Evolutionary conservation across 92 coral and sea anemone species (phyloP).

Genomic region (Blastomussa wellsi): DNA sequence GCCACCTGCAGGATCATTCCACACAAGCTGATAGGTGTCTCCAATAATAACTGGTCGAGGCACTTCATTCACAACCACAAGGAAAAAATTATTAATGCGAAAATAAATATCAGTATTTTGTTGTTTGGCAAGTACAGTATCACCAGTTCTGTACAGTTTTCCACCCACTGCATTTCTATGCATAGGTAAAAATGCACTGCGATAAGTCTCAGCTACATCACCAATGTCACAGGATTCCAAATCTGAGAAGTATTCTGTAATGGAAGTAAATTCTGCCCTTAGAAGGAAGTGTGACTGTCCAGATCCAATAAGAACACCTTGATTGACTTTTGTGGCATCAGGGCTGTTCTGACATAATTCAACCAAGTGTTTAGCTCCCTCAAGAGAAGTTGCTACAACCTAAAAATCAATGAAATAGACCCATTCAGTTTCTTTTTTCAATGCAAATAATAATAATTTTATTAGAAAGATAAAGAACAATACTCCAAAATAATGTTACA

Average conservation of each 20-base stretch:
- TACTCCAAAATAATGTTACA: no score
- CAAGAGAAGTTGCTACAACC: conserved; percentile 58
- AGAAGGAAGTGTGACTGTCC: no score
- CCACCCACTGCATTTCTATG: no score
- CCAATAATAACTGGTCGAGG: conserved; percentile 50
- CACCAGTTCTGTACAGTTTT: conserved; percentile 36
- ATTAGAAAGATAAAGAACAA: no score
- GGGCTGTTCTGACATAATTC: conserved; percentile 60
- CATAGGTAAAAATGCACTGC: conserved; percentile 65
- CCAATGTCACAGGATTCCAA: conserved; percentile 43
- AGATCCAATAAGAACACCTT: no score
- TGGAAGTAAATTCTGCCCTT: conserved; percentile 25
- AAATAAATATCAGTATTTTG: conserved; percentile 50
- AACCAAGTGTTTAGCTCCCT: conserved; percentile 60
- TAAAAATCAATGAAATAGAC: conserved; percentile 18
- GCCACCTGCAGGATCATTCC: conserved; percentile 53
- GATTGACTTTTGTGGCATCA: no score
- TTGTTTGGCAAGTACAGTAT: conserved; percentile 46
- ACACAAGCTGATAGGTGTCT: conserved; percentile 52
- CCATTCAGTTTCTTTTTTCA: conserved; percentile 13
- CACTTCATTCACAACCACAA: conserved; percentile 46
- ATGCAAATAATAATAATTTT: no score
- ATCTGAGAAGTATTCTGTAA: conserved; percentile 33
- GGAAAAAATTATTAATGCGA: conserved; percentile 42
- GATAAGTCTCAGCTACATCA: conserved; percentile 44